Conservation (phyloP, 2,797 vertebrate genomes). For the Micromesistius poutassou region DNA sequence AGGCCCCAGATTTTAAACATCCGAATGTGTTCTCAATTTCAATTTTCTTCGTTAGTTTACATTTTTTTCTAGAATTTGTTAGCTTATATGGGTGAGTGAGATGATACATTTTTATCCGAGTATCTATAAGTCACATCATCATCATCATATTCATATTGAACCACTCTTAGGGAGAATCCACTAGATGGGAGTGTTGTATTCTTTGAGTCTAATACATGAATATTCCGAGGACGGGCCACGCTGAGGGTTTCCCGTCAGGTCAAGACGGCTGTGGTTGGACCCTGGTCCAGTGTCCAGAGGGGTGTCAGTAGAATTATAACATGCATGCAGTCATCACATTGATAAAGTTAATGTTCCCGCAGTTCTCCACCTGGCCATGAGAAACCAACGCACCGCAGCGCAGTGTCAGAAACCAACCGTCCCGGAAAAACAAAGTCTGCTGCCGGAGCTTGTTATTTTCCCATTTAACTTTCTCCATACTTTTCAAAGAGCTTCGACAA, state of each 20-base stretch:
- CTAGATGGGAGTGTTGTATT: constrained; percentile 70
- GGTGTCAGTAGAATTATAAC: neutral
- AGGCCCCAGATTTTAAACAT: neutral
- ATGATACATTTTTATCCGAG: neutral
- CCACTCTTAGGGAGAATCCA: constrained; percentile 34
- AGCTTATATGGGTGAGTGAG: neutral
- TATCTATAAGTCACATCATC: neutral
- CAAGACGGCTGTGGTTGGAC: neutral
- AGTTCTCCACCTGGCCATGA: neutral
- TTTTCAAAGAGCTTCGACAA: constrained; percentile 1
- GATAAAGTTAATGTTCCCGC: neutral
- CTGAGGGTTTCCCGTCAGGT: neutral
- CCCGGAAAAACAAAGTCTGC: neutral
- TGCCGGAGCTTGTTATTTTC: too few relatives aligned
- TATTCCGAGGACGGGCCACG: neutral
- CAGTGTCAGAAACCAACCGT: neutral
- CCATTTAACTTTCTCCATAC: neutral
- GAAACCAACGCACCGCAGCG: neutral
- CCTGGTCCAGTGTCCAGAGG: neutral
- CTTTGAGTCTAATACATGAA: neutral
- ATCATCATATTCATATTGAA: neutral
- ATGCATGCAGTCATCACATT: neutral
- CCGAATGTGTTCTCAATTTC: neutral
- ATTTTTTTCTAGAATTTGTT: neutral
- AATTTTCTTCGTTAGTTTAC: neutral